Evolutionary conservation across 1,140 invertebrate species (phyloP).

Genomic region (Lepidurus couesii): DNA sequence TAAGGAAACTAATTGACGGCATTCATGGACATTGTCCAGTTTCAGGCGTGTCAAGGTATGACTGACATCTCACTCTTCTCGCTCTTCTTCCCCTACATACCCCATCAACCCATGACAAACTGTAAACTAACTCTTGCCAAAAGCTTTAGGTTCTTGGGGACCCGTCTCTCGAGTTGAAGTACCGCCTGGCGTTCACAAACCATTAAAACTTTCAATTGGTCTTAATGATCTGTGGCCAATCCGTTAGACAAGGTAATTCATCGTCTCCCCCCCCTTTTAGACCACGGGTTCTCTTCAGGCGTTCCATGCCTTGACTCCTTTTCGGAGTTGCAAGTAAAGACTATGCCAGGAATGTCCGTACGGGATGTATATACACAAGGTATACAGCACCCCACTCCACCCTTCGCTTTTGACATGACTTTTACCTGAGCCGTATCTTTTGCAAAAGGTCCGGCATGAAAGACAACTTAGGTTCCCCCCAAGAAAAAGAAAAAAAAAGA

Average conservation of each 20-base stretch:
- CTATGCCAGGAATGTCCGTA: not conserved
- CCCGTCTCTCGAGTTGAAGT: not conserved
- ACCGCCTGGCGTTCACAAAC: not conserved
- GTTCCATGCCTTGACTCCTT: not conserved
- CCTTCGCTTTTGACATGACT: not conserved
- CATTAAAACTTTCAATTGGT: slow-evolving; percentile 20
- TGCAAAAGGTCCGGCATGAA: not conserved
- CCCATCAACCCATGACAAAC: not conserved
- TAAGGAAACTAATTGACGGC: not conserved
- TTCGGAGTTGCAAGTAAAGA: not conserved
- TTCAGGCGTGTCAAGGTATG: not conserved
- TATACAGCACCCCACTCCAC: too few relatives aligned
- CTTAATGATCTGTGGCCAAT: slow-evolving; percentile 22
- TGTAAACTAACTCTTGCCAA: not conserved
- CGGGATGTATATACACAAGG: too few relatives aligned
- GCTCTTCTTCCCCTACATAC: not conserved
- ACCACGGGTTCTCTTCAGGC: not conserved
- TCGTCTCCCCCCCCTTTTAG: not conserved
- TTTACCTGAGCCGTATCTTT: not conserved
- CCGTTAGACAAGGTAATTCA: slow-evolving; percentile 22
- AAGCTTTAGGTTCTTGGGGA: too few relatives aligned
- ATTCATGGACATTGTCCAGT: slow-evolving; percentile 19
- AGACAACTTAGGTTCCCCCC: not conserved
- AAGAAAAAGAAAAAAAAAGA: not conserved
- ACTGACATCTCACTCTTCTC: slow-evolving; percentile 5